These are phyloP conservation scores for Planiliza haematocheilus DNA, from an alignment of 2,113 vertebrate genomes.

Conservation along the genomic window DNA sequence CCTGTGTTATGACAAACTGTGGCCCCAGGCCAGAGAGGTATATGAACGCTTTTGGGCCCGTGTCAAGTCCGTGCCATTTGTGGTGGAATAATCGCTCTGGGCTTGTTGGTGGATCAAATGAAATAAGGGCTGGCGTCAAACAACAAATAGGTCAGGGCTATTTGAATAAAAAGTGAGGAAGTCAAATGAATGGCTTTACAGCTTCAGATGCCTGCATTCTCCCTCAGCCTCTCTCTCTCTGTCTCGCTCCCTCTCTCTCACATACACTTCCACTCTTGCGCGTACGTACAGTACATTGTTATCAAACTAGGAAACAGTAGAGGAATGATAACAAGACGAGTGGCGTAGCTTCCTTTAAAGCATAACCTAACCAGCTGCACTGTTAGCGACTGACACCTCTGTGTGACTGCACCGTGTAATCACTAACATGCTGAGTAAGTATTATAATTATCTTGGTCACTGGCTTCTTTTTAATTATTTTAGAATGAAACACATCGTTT, in stretches of 20 bases:
- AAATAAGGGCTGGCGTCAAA: conserved; percentile 72
- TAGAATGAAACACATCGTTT: too few relatives aligned
- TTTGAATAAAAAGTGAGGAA: conserved; percentile 77
- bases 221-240: neutral
- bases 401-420: too few relatives aligned
- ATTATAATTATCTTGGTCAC: too few relatives aligned
- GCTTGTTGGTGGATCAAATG: conserved; percentile 70
- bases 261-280: neutral
- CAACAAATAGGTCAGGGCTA: conserved; percentile 77
- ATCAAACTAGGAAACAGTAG: conserved; percentile 2
- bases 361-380: neutral
- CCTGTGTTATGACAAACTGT: conserved; percentile 85
- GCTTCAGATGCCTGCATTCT: conserved; percentile 30
- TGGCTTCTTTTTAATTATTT: too few relatives aligned
- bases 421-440: too few relatives aligned
- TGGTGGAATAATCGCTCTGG: conserved; percentile 79
- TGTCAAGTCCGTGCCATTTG: conserved; percentile 80
- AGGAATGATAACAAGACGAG: neutral
- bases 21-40: conserved; percentile 76
- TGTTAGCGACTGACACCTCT: too few relatives aligned
- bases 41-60: conserved; percentile 81
- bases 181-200: conserved; percentile 67
- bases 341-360: neutral
- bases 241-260: conserved; percentile 2
- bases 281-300: neutral